These are phyloP conservation scores for Trichogramma dendrolimi DNA, from an alignment of 2,888 invertebrate genomes.

Conservation along the genomic window DNA sequence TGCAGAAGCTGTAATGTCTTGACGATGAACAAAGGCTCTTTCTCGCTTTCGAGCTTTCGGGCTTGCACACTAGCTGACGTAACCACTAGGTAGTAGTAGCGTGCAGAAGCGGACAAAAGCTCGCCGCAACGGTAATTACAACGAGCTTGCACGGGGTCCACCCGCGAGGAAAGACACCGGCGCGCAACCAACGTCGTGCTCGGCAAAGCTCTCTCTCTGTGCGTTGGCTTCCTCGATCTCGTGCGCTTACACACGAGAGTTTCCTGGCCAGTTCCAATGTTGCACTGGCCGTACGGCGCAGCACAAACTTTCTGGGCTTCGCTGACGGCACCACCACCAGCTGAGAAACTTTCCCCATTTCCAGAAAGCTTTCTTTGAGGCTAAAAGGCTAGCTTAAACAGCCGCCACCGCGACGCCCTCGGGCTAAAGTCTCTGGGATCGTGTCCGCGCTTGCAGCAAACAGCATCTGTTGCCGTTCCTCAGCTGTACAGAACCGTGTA, in stretches of 20 bases:
- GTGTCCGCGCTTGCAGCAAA: no score
- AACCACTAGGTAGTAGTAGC: constrained; percentile 11
- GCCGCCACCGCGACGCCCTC: neutral
- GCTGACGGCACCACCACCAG: constrained; percentile 28
- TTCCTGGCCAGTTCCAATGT: constrained; percentile 38
- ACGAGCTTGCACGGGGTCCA: constrained; percentile 12
- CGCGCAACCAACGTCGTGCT: constrained; percentile 15
- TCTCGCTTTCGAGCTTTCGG: neutral
- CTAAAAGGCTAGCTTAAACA: constrained; percentile 24
- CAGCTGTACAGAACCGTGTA: no score
- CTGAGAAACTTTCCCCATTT: constrained; percentile 45
- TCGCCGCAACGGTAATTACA: constrained; percentile 45
- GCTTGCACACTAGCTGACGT: constrained; percentile 31
- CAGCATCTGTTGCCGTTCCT: no score
- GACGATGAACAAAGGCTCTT: constrained; percentile 30
- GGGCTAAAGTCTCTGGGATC: no score
- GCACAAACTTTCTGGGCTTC: constrained; percentile 42
- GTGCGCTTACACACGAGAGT: constrained; percentile 32
- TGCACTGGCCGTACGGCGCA: constrained; percentile 32
- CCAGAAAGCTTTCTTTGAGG: constrained; percentile 34
- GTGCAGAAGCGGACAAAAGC: constrained; percentile 41
- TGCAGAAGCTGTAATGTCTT: constrained; percentile 15
- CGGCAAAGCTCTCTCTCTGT: constrained; percentile 36
- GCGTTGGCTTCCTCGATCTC: constrained; percentile 39
- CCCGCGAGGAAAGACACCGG: constrained; percentile 13